These are phyloP conservation scores for Drosophila ficusphila DNA, from an alignment of 1,140 invertebrate genomes.

Conservation along the genomic window DNA sequence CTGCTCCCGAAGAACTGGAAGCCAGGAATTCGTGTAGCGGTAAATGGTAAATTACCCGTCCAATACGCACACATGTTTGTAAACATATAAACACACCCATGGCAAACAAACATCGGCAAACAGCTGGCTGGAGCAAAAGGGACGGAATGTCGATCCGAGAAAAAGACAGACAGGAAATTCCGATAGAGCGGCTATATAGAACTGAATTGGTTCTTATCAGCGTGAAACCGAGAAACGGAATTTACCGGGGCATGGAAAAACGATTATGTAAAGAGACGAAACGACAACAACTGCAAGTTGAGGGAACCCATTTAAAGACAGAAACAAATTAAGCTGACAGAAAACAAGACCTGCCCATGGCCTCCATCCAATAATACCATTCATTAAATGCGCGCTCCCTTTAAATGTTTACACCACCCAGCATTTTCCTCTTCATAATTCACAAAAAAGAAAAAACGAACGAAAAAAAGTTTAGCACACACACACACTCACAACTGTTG, in stretches of 20 bases:
- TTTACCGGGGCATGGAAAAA: constrained; percentile 61
- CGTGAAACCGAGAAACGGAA: constrained; percentile 8
- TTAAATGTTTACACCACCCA: constrained; percentile 59
- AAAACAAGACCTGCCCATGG: constrained; percentile 42
- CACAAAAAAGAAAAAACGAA: constrained; percentile 23
- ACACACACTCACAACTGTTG: constrained; percentile 46
- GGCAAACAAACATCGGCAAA: constrained; percentile 35
- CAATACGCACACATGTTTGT: not conserved
- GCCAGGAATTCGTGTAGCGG: constrained; percentile 60
- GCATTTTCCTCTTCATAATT: constrained; percentile 60
- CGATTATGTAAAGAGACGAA: constrained; percentile 69
- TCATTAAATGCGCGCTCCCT: constrained; percentile 60
- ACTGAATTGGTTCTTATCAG: constrained; percentile 55
- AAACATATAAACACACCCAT: not conserved
- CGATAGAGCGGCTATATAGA: constrained; percentile 37
- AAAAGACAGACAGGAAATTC: constrained; percentile 43
- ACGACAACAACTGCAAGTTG: constrained; percentile 16
- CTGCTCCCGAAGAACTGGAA: constrained; percentile 42
- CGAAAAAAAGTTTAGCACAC: constrained; percentile 23
- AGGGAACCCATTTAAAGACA: constrained; percentile 10
- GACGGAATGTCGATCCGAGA: constrained; percentile 15
- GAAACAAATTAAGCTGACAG: constrained; percentile 65
- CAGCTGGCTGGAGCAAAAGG: constrained; percentile 39
- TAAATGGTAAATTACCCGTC: constrained; percentile 51
- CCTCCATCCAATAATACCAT: constrained; percentile 34